phyloP scores from a whole-genome alignment of 2,888 invertebrate species.

The Vesta saturnalis region DNA sequence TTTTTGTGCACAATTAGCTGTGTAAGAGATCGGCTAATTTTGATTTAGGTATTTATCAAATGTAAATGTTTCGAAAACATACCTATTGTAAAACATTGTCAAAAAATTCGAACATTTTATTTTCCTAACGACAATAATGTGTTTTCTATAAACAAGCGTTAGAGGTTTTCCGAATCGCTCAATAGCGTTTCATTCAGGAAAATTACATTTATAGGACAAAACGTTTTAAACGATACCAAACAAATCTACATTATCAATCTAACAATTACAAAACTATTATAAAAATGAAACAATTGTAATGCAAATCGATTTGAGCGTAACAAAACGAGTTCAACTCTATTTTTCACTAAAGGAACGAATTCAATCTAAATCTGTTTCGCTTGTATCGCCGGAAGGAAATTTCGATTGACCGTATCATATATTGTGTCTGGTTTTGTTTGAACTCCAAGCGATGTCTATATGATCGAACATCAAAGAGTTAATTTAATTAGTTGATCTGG shows the following conservation, averaged over 20 bases:
- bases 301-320: not conserved
- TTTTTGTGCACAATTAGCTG: too few species aligned
- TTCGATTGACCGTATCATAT: constrained; percentile 33
- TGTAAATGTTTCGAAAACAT: too few species aligned
- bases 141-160: too few species aligned
- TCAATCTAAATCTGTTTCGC: constrained; percentile 9
- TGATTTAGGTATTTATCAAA: too few species aligned
- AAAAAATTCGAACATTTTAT: too few species aligned
- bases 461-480: constrained; percentile 51
- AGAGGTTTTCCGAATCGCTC: too few species aligned
- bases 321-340: not conserved
- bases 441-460: constrained; percentile 25
- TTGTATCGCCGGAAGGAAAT: constrained; percentile 20
- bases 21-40: too few species aligned
- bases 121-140: too few species aligned
- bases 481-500: constrained; percentile 50
- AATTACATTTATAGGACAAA: not conserved
- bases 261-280: not conserved
- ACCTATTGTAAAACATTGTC: too few species aligned
- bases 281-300: not conserved
- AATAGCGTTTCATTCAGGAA: not conserved
- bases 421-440: constrained; percentile 31
- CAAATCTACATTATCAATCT: not conserved
- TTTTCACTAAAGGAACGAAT: constrained; percentile 8
- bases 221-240: not conserved